Percentiles rank a stretch among this genome's conserved stretches.
phyloP scores from a whole-genome alignment of 2,888 invertebrate species.

The Acronicta psi region DNA sequence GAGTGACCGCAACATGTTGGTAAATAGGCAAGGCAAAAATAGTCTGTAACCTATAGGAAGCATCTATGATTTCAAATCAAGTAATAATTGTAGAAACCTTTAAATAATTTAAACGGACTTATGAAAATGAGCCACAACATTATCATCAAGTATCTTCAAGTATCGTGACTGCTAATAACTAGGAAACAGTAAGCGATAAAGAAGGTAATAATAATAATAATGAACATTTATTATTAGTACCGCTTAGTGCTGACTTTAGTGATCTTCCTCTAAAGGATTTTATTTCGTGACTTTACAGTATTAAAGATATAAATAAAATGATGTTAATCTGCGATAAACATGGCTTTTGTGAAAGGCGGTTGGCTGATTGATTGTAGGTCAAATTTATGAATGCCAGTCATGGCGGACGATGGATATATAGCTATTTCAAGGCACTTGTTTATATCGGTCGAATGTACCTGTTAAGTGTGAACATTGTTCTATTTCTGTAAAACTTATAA shows the following conservation, averaged over 20 bases:
- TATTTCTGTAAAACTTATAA: constrained; percentile 41
- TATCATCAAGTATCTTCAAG: neutral
- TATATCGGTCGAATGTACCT: constrained; percentile 26
- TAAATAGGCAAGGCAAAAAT: too few species aligned
- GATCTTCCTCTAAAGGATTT: constrained; percentile 20
- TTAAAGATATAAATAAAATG: constrained; percentile 33
- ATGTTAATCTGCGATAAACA: constrained; percentile 46
- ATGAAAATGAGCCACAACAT: constrained; percentile 11
- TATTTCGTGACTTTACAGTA: constrained; percentile 37
- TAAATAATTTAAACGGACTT: too few species aligned
- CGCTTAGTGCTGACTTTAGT: constrained; percentile 8
- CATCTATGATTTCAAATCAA: too few species aligned
- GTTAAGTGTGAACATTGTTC: constrained; percentile 52
- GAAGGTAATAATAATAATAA: constrained; percentile 31
- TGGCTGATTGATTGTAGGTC: constrained; percentile 59
- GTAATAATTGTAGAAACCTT: too few species aligned
- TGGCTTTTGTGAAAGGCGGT: constrained; percentile 59
- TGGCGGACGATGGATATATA: constrained; percentile 20
- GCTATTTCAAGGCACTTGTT: constrained; percentile 18
- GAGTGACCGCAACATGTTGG: too few species aligned
- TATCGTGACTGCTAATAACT: constrained; percentile 9
- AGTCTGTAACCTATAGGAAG: too few species aligned
- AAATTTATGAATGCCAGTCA: constrained; percentile 55
- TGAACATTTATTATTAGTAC: constrained; percentile 19
- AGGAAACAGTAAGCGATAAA: constrained; percentile 12